phyloP scores from a whole-genome alignment of 2,888 invertebrate genomes.

The Limnephilus rhombicus region DNA sequence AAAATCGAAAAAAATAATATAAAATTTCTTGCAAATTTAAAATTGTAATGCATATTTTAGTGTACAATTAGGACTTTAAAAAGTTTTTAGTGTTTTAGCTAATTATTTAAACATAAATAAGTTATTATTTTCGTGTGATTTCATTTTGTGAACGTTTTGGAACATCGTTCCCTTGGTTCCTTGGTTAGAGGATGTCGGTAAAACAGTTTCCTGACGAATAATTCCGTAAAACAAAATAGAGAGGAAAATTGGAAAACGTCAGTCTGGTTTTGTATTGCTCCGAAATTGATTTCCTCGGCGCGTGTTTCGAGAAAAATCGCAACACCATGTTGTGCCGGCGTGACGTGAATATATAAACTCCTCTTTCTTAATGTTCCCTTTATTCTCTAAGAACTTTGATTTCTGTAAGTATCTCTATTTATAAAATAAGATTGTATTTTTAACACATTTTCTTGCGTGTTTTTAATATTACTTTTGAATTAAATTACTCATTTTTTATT shows the following conservation, averaged over 20 bases:
- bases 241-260: slow-evolving; percentile 51
- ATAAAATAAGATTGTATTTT: slow-evolving; percentile 16
- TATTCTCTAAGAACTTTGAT: slow-evolving; percentile 41
- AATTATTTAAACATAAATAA: too few relatives aligned
- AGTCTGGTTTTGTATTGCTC: neutral
- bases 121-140: too few relatives aligned
- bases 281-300: slow-evolving; percentile 50
- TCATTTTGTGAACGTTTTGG: neutral
- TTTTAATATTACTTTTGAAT: slow-evolving; percentile 13
- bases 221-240: slow-evolving; percentile 33
- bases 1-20: too few relatives aligned
- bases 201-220: slow-evolving; percentile 24
- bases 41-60: neutral
- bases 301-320: slow-evolving; percentile 36
- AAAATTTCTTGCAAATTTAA: neutral
- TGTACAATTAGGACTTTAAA: neutral
- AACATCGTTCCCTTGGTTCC: neutral
- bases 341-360: slow-evolving; percentile 41
- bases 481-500: neutral
- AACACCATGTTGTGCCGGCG: slow-evolving; percentile 44
- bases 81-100: neutral
- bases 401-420: slow-evolving; percentile 36
- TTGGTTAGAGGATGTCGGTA: slow-evolving; percentile 39
- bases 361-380: slow-evolving; percentile 38
- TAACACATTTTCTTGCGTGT: neutral